Percentiles rank a stretch among this genome's conserved stretches.
These are phyloP conservation scores for Elephantulus edwardii DNA, from an alignment of 2,113 vertebrate species.

Conservation along the genomic window DNA sequence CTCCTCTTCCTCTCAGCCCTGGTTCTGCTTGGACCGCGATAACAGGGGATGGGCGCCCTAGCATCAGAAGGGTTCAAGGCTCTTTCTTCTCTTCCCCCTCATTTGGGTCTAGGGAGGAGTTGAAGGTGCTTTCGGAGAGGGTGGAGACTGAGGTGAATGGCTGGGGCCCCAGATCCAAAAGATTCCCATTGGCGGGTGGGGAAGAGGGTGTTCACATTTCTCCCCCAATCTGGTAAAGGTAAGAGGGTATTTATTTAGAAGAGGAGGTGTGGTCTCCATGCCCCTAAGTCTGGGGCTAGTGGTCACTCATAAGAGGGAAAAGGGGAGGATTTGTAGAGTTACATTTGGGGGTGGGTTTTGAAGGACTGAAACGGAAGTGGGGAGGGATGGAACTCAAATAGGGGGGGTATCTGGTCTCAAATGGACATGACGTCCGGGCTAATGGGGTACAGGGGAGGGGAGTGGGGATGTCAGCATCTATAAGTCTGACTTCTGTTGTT, in stretches of 20 bases:
- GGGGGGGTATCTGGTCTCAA: neutral
- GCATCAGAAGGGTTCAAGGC: conserved; percentile 60
- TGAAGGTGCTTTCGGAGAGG: neutral
- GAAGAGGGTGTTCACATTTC: conserved; percentile 63
- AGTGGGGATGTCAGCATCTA: neutral
- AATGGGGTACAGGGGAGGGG: neutral
- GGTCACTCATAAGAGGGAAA: neutral
- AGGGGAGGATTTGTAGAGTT: neutral
- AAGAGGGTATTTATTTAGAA: conserved; percentile 72
- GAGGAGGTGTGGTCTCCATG: neutral
- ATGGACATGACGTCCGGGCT: conserved; percentile 20
- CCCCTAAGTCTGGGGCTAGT: neutral
- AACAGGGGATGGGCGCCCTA: conserved; percentile 62
- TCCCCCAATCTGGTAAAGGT: conserved; percentile 70
- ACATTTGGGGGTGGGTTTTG: neutral
- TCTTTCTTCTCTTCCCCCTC: neutral
- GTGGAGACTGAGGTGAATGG: conserved; percentile 60
- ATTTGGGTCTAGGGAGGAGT: conserved; percentile 32
- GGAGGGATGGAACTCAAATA: neutral
- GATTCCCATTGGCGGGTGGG: conserved; percentile 27
- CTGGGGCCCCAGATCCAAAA: conserved; percentile 73
- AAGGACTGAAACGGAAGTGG: conserved; percentile 41
- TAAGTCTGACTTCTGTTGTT: neutral
- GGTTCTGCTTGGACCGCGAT: conserved; percentile 65
- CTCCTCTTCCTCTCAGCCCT: conserved; percentile 55